Base-by-base conservation (phyloP, 2,113 vertebrate genomes). In the Tursiops truncatus region DNA sequence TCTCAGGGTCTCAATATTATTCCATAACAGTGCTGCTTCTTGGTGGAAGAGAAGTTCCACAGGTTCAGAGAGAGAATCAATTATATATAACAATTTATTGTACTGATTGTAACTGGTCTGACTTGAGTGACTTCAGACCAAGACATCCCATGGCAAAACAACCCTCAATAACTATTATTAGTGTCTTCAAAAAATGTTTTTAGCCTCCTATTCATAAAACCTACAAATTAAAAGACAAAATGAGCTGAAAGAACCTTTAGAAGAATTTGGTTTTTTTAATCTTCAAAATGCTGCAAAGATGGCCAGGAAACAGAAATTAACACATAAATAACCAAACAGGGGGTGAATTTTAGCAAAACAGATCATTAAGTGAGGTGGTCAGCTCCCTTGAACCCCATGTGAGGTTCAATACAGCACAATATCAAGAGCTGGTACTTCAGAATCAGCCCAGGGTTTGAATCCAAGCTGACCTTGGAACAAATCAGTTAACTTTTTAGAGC, bases 101-200 rank as follows among this genome's bases (percentile, higher is more conserved):
- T 79, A 68, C 58, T 80, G 71, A 80, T 36, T 50, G 3, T 84
- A 94, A 92, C 68, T 50, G 17, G 82, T 71, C 31, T 85, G 60
- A 93, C 53, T n/a, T 91, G 67, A 96, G 23, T 81, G 25, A 82
- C 87, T 92, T 96, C 50, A 93, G 36, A 86, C 50, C 62, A 94
- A 94, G 80, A 81, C 41, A 94, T 44, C 10, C 25, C 56, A 82
- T 0, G 18, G 25, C 26, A 96, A 63, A 87, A 94, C 11, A 26
- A 73, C 23, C 8, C 36, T 53, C 76, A 94, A 80, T 89, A 83
- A 89, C n/a, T 28, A 10, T 79, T 83, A 95, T 13, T 65, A 85
- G 50, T 25, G 38, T 62, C 56, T 96, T 86, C 31, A 80, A 65
- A 26, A 84, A 85, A 93, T 65, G 62, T 31, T 81, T 93, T 85